phyloP scores from a whole-genome alignment of 2,888 invertebrate species.

The Blera fallax region DNA sequence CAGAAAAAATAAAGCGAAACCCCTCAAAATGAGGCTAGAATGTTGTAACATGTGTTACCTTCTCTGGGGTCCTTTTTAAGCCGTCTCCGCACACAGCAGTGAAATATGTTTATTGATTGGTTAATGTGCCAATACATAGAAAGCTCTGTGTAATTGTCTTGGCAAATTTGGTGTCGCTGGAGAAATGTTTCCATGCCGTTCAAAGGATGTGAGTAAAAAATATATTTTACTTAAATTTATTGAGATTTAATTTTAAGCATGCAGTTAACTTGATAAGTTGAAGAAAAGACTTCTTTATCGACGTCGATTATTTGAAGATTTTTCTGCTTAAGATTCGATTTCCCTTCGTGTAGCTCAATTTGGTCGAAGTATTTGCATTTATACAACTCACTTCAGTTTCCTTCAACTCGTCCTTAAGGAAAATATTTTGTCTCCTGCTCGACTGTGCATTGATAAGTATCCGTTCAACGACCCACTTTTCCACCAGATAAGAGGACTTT shows the following conservation, averaged over 20 bases:
- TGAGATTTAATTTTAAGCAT: not conserved
- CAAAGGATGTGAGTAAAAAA: not conserved
- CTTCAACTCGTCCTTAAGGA: no score
- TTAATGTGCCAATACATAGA: slow-evolving; percentile 29
- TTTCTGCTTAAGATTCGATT: no score
- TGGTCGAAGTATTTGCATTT: no score
- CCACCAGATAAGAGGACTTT: no score
- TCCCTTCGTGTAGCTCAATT: no score
- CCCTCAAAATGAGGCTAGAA: not conserved
- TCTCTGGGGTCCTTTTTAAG: not conserved
- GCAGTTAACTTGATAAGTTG: no score
- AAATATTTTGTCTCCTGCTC: no score
- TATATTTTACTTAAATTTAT: not conserved
- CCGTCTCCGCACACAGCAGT: not conserved
- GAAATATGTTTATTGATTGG: slow-evolving; percentile 35
- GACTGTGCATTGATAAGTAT: no score
- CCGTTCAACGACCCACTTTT: no score
- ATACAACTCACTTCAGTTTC: no score
- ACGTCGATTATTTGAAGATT: no score
- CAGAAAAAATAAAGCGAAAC: not conserved
- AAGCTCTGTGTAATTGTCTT: not conserved
- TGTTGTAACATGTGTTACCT: slow-evolving; percentile 6
- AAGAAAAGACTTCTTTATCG: no score
- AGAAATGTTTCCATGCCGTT: not conserved
- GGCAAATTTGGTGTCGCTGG: not conserved